A percentile compares a stretch with the other conserved stretches of the same genome.
Conservation (phyloP, 35 echinoderm and acorn worm species). For the Eucidaris tribuloides region DNA sequence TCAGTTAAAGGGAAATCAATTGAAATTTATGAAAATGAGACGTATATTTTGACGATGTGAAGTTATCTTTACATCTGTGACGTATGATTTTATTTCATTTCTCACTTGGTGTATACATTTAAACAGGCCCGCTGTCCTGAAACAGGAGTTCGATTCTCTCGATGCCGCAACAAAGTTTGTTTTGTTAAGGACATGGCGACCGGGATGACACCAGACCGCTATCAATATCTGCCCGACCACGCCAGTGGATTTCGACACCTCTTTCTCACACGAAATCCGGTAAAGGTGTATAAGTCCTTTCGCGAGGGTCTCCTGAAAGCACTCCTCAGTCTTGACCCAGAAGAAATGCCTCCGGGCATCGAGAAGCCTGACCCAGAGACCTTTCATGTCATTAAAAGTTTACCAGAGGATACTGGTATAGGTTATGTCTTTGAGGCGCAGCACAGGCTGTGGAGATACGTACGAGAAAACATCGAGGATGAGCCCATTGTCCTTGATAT, state of each 20-base stretch:
- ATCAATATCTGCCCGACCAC: slow-evolving; percentile 34
- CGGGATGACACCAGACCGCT: slow-evolving; percentile 21
- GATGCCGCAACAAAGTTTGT: slow-evolving; percentile 36
- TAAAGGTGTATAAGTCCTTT: slow-evolving; percentile 25
- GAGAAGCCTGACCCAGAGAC: neutral
- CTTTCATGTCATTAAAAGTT: neutral
- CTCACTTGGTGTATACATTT: no score
- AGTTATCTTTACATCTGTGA: no score
- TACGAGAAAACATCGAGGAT: neutral
- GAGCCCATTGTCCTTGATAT: neutral
- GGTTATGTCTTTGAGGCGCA: neutral
- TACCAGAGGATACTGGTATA: neutral
- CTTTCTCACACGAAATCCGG: slow-evolving; percentile 59
- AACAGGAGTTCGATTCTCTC: neutral
- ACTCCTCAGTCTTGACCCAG: neutral
- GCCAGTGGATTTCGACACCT: slow-evolving; percentile 34
- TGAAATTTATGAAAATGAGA: no score
- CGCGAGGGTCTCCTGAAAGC: neutral
- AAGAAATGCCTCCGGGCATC: neutral
- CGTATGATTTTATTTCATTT: no score
- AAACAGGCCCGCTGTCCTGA: neutral
- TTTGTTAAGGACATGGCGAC: slow-evolving; percentile 55
- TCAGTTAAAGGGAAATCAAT: no score
- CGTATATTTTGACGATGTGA: no score
- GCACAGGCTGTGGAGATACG: slow-evolving; percentile 1